phyloP scores from a whole-genome alignment of 2,797 vertebrate species.

The Halcyon badia region DNA sequence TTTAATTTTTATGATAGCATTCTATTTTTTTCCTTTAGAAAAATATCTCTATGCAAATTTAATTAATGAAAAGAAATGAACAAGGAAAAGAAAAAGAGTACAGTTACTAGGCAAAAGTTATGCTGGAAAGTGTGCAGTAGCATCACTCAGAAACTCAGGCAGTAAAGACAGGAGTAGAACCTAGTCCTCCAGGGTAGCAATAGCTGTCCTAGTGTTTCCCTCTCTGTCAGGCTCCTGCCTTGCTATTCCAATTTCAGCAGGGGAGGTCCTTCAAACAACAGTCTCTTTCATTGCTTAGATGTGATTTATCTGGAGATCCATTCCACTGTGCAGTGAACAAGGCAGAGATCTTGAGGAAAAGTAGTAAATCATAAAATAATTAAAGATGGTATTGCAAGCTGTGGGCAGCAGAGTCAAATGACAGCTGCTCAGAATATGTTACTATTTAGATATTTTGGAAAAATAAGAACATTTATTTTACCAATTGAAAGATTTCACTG shows the following conservation, averaged over 20 bases:
- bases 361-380: background rate
- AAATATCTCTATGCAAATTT: background rate
- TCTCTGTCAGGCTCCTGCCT: background rate
- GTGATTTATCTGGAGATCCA: background rate
- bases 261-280: background rate
- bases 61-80: background rate
- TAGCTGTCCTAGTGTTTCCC: background rate
- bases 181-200: background rate
- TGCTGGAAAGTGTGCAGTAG: background rate
- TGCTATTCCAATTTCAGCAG: background rate
- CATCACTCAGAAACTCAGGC: background rate
- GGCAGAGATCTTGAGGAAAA: background rate
- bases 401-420: background rate
- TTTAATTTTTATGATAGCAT: background rate
- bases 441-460: background rate
- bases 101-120: background rate
- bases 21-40: background rate
- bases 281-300: background rate
- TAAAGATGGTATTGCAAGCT: background rate
- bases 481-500: background rate
- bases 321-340: background rate
- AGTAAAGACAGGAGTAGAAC: background rate
- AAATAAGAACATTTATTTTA: background rate
- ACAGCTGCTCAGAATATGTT: background rate
- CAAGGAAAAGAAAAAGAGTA: background rate